Base-by-base conservation (phyloP, 2,888 invertebrate species). In the Andrena hattorfiana region DNA sequence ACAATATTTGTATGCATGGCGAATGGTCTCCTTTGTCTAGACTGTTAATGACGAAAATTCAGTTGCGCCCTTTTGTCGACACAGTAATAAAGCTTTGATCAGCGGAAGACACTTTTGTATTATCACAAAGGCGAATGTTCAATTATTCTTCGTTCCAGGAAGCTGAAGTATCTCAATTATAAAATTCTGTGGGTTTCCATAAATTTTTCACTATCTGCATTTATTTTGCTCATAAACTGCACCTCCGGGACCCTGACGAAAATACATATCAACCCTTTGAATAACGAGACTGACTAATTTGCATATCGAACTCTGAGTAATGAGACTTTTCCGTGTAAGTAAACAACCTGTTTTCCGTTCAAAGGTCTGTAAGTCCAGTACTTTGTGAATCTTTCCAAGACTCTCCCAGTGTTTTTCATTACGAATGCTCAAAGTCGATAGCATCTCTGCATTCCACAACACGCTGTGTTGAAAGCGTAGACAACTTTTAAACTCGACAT, bases 401-500 rank as follows among this genome's bases (percentile, higher is more conserved):
- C 42, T 42, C 42, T 16, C 10, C 23, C 20, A 20, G 23, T 10
- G 56, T 23, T 54, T 20, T 26, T 51, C 10, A 49, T 69, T n/a
- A 51, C 16, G 59, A 26, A 49, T 62, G 26, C 10, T 13, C 20
- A 23, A 26, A 56, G 23, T 30, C 20, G 77, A 77, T 64, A 71
- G 23, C 71, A 54, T 13, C n/a, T n/a, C 23, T 23, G 7, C 4
- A n/a, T 8, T 48, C 32, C 4, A 42, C 8, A 48, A 30, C 64
- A n/a, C 16, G 3, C 23, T 71, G 48, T 51, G 20, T 60, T n/a
- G 49, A 4, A 63, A 0, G 30, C 10, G 10, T 2, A 23, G 2
- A 7, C 1, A n/a, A n/a, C 3, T 30, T 1, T 2, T 26, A 60
- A 70, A 71, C 63, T 54, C 8, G n/a, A 26, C 67, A 54, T 87